Evolutionary conservation across 2,888 invertebrate species (phyloP).

Genomic region (Erpobdella octoculata): DNA sequence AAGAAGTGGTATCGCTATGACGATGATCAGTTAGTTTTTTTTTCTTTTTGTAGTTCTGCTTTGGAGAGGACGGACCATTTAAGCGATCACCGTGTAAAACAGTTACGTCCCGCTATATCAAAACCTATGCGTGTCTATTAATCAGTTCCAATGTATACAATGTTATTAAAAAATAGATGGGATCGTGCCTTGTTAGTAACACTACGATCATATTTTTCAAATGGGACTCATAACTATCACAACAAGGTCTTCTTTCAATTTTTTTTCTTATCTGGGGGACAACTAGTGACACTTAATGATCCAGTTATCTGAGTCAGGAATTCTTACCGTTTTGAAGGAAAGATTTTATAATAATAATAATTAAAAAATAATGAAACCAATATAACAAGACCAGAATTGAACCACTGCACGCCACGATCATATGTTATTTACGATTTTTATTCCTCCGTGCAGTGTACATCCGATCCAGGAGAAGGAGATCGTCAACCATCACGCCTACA

Average conservation of each 20-base stretch:
- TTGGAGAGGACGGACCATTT: not conserved
- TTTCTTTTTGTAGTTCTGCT: not conserved
- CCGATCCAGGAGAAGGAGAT: not conserved
- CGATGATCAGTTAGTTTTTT: slow-evolving; percentile 14
- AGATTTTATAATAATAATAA: not conserved
- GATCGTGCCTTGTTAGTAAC: no score
- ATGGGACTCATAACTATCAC: no score
- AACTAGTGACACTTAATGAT: no score
- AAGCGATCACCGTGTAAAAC: no score
- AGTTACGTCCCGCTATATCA: not conserved
- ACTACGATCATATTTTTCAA: no score
- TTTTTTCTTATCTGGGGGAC: no score
- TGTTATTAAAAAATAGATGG: no score
- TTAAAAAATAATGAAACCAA: not conserved
- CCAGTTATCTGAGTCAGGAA: not conserved
- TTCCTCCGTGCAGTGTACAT: not conserved
- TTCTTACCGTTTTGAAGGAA: not conserved
- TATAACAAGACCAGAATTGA: not conserved
- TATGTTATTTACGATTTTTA: no score
- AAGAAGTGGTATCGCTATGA: slow-evolving; percentile 12
- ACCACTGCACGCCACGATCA: not conserved
- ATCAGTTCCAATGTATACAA: no score
- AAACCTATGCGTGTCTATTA: no score
- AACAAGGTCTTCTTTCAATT: no score
- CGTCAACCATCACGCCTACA: slow-evolving; percentile 23